Percentiles rank a stretch among this genome's conserved stretches.
phyloP scores from a whole-genome alignment of 2,888 invertebrate genomes.

The Hemithea aestivaria region DNA sequence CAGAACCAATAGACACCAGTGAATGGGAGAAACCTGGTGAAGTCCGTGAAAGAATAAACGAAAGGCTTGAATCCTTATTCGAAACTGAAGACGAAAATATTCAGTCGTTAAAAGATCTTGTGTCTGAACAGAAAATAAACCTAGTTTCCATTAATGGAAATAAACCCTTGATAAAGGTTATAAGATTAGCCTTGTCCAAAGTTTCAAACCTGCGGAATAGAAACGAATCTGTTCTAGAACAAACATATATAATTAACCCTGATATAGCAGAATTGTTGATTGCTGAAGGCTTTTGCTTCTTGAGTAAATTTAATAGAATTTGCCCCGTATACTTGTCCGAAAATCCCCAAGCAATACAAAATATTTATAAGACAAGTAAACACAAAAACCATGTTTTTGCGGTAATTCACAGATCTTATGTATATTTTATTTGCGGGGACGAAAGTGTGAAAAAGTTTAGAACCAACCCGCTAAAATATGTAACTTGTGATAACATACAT shows the following conservation, averaged over 20 bases:
- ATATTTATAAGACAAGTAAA: conserved; percentile 69
- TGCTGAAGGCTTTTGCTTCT: conserved; percentile 77
- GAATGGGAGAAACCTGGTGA: conserved; percentile 73
- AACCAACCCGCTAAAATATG: conserved; percentile 77
- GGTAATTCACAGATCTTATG: conserved; percentile 76
- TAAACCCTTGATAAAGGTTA: conserved; percentile 48
- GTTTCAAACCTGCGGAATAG: conserved; percentile 57
- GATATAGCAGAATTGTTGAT: conserved; percentile 79
- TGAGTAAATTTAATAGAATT: conserved; percentile 81
- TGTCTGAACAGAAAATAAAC: conserved; percentile 64
- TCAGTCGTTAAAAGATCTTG: conserved; percentile 50
- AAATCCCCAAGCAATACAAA: conserved; percentile 61
- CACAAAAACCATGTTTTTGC: conserved; percentile 67
- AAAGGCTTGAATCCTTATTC: conserved; percentile 63
- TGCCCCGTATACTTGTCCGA: conserved; percentile 82
- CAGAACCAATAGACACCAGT: conserved; percentile 65
- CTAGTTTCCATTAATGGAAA: conserved; percentile 60
- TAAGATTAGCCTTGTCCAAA: conserved; percentile 42
- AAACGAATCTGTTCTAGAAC: conserved; percentile 76
- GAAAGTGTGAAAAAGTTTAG: conserved; percentile 71
- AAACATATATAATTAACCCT: conserved; percentile 69
- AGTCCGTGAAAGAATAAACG: conserved; percentile 62
- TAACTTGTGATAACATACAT: conserved; percentile 53
- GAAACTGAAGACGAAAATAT: conserved; percentile 66
- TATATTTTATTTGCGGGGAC: conserved; percentile 79